A percentile compares a stretch with the other conserved stretches of the same genome.
phyloP scores from a whole-genome alignment of 2,797 vertebrate species.

The Petrocephalus schoutedeni region DNA sequence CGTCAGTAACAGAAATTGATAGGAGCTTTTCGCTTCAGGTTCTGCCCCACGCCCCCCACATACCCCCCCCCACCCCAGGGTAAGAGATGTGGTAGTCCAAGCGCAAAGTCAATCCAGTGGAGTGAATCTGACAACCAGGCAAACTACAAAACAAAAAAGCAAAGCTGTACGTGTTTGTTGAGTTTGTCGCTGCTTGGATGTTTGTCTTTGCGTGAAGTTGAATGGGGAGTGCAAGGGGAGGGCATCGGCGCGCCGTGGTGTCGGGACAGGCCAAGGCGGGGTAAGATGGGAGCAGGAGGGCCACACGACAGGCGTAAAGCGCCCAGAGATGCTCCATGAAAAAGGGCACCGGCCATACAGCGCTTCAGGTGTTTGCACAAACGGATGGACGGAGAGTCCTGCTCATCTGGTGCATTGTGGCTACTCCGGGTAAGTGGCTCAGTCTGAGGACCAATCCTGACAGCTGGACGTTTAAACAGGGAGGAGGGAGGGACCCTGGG shows the following conservation, averaged over 20 bases:
- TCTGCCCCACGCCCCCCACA: background rate
- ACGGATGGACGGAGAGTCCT: background rate
- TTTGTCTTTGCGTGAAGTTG: background rate
- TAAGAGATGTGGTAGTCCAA: conserved; percentile 9
- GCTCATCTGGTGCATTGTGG: background rate
- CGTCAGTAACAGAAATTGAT: background rate
- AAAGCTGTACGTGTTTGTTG: background rate
- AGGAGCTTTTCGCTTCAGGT: background rate
- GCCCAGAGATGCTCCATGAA: background rate
- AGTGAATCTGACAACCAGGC: background rate
- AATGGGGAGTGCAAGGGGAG: background rate
- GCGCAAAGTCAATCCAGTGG: background rate
- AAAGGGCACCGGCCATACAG: background rate
- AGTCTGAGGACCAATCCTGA: background rate
- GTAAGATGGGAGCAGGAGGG: background rate
- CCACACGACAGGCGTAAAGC: background rate
- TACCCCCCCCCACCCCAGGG: background rate
- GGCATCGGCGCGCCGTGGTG: background rate
- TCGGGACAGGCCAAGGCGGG: background rate
- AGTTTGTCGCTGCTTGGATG: background rate
- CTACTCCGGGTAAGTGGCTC: background rate
- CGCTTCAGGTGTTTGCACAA: background rate
- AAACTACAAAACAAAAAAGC: background rate
- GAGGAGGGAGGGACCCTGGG: background rate
- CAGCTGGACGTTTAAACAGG: background rate